Percentiles rank a stretch among this genome's conserved stretches.
Evolutionary conservation across 1,140 invertebrate species (phyloP).

Genomic region (Tetramorium parvispinum): DNA sequence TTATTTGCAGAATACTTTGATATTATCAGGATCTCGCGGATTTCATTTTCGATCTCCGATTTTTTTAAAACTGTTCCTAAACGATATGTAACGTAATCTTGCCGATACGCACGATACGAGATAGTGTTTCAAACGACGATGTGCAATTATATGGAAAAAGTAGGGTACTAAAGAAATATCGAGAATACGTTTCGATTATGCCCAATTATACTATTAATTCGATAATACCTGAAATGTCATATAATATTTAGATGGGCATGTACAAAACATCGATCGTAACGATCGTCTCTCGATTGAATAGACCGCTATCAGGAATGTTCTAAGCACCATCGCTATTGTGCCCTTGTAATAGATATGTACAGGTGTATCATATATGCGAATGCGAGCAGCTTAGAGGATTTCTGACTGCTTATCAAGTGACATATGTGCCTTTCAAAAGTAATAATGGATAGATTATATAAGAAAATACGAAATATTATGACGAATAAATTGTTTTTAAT

Average conservation of each 20-base stretch:
- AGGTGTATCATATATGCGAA: constrained; percentile 27
- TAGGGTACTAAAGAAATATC: constrained; percentile 45
- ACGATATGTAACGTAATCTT: constrained; percentile 80
- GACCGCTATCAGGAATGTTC: constrained; percentile 50
- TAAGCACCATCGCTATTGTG: constrained; percentile 39
- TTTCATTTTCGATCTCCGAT: constrained; percentile 73
- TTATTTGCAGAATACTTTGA: constrained; percentile 60
- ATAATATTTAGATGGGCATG: constrained; percentile 58
- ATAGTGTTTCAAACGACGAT: constrained; percentile 35
- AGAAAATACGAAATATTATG: constrained; percentile 82
- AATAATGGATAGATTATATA: constrained; percentile 84
- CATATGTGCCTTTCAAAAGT: constrained; percentile 85
- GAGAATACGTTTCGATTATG: constrained; percentile 23
- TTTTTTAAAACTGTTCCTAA: constrained; percentile 77
- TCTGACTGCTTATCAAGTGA: constrained; percentile 76
- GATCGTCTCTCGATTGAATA: constrained; percentile 47
- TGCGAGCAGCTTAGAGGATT: constrained; percentile 44
- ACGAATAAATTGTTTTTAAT: constrained; percentile 85
- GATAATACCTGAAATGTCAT: constrained; percentile 37
- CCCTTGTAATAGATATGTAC: constrained; percentile 57
- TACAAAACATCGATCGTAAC: constrained; percentile 52
- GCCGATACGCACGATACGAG: constrained; percentile 74
- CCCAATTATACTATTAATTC: constrained; percentile 14
- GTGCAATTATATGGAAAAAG: constrained; percentile 39
- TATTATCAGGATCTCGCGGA: constrained; percentile 78